These are phyloP conservation scores for Eupithecia exiguata DNA, from an alignment of 2,888 invertebrate species.

Conservation along the genomic window DNA sequence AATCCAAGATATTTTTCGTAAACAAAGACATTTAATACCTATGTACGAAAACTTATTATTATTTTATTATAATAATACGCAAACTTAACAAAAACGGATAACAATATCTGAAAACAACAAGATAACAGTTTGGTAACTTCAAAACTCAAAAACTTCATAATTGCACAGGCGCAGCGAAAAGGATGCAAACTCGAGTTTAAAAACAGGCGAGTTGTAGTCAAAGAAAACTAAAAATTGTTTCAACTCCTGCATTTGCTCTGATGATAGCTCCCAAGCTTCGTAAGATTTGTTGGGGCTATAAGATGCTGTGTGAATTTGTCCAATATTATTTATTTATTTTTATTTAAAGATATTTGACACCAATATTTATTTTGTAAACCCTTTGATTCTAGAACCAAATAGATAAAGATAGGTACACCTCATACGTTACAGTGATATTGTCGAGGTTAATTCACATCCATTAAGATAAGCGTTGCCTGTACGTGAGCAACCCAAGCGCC, in stretches of 20 bases:
- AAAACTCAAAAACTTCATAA: background rate
- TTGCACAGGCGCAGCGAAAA: background rate
- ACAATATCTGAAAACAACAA: background rate
- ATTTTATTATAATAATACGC: too few species aligned
- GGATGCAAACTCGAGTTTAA: too few species aligned
- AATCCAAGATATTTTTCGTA: background rate
- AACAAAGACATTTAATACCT: background rate
- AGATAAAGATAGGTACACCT: background rate
- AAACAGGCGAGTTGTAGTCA: too few species aligned
- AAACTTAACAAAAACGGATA: too few species aligned
- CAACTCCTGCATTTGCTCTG: background rate
- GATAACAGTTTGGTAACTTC: background rate
- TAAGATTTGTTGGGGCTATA: too few species aligned
- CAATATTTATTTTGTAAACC: background rate
- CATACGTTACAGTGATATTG: background rate
- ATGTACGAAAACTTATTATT: too few species aligned
- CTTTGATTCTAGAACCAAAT: background rate
- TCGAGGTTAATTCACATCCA: background rate
- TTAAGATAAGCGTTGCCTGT: background rate
- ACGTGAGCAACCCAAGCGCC: constrained; percentile 1
- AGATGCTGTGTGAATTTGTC: too few species aligned
- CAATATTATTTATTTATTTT: too few species aligned
- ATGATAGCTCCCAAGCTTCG: too few species aligned
- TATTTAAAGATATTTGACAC: background rate
- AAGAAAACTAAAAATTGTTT: background rate